Base-by-base conservation (phyloP, 2,113 vertebrate genomes). In the Morone saxatilis region DNA sequence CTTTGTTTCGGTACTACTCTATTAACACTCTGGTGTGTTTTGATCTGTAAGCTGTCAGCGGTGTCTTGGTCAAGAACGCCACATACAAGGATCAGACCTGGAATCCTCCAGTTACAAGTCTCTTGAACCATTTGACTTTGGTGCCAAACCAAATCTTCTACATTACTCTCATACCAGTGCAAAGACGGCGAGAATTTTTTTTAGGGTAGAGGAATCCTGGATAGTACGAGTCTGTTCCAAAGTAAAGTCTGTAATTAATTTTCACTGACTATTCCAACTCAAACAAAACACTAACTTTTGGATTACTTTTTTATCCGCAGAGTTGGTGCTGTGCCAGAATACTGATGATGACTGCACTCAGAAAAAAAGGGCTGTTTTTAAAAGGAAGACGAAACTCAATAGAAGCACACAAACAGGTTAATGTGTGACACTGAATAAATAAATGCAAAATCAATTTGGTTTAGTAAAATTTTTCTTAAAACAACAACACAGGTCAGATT, bases 81-180 rank as follows among this genome's bases (percentile, higher is more conserved):
- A 56, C 70, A 75, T 76, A 60, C 36, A 41, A 59, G 45, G 79
- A 83, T 74, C 77, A 86, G 91, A 92, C 86, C 53, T 76, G 87
- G 81, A 86, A 86, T 71, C 83, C 83, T 89, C 78, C 80, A 80
- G 72, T 90, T 87, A 71, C 89, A 85, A 78, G 57, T 83, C 85
- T 71, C 72, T 40, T 41, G 8, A 86, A 61, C 48, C 53, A 84
- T 85, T 78, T 75, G 69, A 71, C 66, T 61, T 41, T 40, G 66
- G 65, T 80, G 90, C 84, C 80, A 88, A 83, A 57, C 25, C 69
- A 78, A 88, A 89, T 83, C 45, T 67, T 75, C 65, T 50, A 73
- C 81, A 90, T 91, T 71, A 0, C 75, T 87, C 14, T 83, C 78
- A 38, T 91, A 71, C 82, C 90, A 85, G 57, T 72, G 43, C 76